These are phyloP conservation scores for Meloe dianella DNA, from an alignment of 2,888 invertebrate genomes.

Conservation along the genomic window DNA sequence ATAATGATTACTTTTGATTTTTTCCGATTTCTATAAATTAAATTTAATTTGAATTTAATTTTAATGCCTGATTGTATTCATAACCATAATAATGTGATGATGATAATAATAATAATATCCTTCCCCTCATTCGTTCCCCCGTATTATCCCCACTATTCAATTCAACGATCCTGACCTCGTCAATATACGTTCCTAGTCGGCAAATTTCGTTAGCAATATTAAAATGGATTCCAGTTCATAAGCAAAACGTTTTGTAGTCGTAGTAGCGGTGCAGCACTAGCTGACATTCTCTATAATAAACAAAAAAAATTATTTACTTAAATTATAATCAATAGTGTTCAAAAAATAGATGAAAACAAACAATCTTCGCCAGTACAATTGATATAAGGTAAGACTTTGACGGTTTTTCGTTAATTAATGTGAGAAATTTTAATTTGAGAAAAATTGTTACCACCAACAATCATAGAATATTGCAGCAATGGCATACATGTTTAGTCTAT, in stretches of 20 bases:
- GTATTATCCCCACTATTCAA: background rate
- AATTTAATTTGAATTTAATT: too few species aligned
- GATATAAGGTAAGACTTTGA: constrained; percentile 43
- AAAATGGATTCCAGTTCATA: constrained; percentile 50
- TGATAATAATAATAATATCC: background rate
- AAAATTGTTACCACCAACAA: background rate
- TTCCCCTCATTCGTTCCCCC: background rate
- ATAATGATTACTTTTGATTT: too few species aligned
- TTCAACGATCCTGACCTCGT: background rate
- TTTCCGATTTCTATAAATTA: too few species aligned
- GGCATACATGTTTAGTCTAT: constrained; percentile 50
- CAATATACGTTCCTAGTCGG: constrained; percentile 17
- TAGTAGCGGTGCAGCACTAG: constrained; percentile 40
- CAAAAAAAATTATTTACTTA: background rate
- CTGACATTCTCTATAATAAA: constrained; percentile 18
- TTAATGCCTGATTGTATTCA: background rate
- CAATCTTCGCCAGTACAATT: constrained; percentile 28
- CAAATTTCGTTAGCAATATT: constrained; percentile 35
- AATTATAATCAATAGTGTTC: constrained; percentile 29
- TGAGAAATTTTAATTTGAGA: constrained; percentile 36
- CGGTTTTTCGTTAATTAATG: constrained; percentile 40
- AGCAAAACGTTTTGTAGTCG: constrained; percentile 54
- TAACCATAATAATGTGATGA: background rate
- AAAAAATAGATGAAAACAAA: constrained; percentile 32
- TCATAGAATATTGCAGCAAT: constrained; percentile 40